Base-by-base conservation (phyloP, 2,797 vertebrate genomes). In the Aulostomus chinensis region DNA sequence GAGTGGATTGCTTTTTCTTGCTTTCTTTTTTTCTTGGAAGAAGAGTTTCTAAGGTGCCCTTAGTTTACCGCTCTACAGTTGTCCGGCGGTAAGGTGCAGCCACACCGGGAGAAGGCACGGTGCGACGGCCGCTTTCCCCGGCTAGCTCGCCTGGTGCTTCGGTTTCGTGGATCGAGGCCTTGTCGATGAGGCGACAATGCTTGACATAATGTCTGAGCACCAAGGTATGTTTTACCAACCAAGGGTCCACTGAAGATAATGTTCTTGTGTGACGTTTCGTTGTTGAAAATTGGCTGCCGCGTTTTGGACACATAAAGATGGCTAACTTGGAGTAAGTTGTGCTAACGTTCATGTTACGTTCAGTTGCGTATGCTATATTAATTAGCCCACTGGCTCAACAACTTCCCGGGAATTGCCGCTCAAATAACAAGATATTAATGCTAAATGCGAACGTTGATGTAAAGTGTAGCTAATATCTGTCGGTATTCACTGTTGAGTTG, bases 121-220 rank as follows among this genome's bases (percentile, higher is more conserved):
- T 71, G 76, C 76, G 73, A 81, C 85, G 74, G 79, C 81, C 78
- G 71, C 86, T 71, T 74, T 12, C 68, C 58, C 68, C 75, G 83
- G 79, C 81, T 76, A 90, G 78, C 82, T 75, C 76, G 71, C 69
- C 73, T 66, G 75, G 78, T 72, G 80, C 80, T 80, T 46, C 81
- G 67, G 50, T 26, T 68, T 54, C 60, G 51, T 17, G 67, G 60
- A 73, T 67, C 72, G 64, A 76, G 86, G 89, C 88, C 86, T 86
- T 64, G 76, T 61, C 75, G 88, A 68, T 63, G 81, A 81, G 88
- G 88, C 86, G 89, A 93, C 91, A 91, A 93, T 93, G 92, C 90
- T 93, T 57, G 91, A 89, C 88, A 92, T 93, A 90, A 93, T 93
- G 92, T 92, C 92, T 41, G 92, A 93, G 62, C 92, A 93, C 87